Evolutionary conservation across 2,888 invertebrate genomes (phyloP).

Genomic region (Eupithecia vulgata): DNA sequence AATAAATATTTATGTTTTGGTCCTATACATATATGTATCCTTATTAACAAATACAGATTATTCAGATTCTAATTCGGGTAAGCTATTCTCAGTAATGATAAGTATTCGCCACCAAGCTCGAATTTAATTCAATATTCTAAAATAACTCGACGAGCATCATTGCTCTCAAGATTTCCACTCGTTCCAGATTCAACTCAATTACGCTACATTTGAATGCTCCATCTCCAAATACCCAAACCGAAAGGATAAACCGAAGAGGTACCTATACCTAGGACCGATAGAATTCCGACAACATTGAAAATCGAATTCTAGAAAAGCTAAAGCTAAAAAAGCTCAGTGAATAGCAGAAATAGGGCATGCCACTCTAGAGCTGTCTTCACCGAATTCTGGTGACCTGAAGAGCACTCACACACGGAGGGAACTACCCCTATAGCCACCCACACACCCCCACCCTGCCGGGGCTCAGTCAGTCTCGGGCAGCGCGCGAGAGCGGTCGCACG

Average conservation of each 20-base stretch:
- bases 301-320: constrained; percentile 17
- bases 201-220: neutral
- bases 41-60: neutral
- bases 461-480: constrained; percentile 59
- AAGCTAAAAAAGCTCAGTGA: constrained; percentile 39
- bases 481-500: constrained; percentile 51
- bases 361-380: constrained; percentile 70
- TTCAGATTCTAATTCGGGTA: neutral
- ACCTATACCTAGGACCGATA: neutral
- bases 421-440: constrained; percentile 40
- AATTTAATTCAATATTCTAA: constrained; percentile 13
- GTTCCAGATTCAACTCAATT: constrained; percentile 2
- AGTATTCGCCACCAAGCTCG: neutral
- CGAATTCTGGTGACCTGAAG: constrained; percentile 78
- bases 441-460: constrained; percentile 51
- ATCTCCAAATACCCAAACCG: neutral
- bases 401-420: constrained; percentile 55
- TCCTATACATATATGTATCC: too few relatives aligned
- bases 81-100: constrained; percentile 2
- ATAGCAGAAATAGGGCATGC: constrained; percentile 67
- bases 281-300: constrained; percentile 9
- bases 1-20: neutral
- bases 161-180: constrained; percentile 1
- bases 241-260: neutral
- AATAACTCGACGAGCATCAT: constrained; percentile 5